phyloP scores from a whole-genome alignment of 2,113 vertebrate species.

The Eulacestoma nigropectus region DNA sequence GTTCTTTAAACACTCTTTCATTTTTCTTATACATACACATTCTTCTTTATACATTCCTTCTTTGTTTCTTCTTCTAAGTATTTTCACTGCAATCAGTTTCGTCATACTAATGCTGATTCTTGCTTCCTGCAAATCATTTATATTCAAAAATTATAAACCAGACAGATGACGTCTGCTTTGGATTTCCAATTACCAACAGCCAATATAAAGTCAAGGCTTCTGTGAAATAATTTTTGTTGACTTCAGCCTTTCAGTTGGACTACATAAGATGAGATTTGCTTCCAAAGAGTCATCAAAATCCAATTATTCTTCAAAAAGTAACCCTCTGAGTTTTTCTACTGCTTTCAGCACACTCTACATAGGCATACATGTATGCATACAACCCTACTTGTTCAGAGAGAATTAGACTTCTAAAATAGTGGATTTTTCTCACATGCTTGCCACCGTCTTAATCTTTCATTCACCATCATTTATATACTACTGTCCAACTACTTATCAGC shows the following conservation, averaged over 20 bases:
- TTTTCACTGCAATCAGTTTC: not conserved
- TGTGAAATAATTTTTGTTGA: not conserved
- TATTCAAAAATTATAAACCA: not conserved
- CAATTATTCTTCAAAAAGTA: not conserved
- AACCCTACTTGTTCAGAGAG: not conserved
- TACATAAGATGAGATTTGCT: not conserved
- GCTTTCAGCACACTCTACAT: not conserved
- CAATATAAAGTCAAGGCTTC: not conserved
- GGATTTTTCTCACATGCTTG: not conserved
- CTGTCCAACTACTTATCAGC: not conserved
- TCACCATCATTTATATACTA: not conserved
- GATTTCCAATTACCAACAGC: not conserved
- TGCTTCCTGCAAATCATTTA: not conserved
- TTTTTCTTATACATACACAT: not conserved
- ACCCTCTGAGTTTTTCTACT: not conserved
- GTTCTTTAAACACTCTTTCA: not conserved
- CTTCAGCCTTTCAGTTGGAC: not conserved
- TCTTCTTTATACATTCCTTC: not conserved
- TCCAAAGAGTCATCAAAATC: not conserved
- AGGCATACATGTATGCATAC: not conserved
- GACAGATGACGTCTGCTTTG: not conserved
- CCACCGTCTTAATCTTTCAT: not conserved
- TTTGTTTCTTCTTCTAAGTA: not conserved
- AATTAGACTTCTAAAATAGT: not conserved
- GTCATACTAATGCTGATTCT: not conserved